Conservation (phyloP, 2,888 invertebrate species). For the Taenaris catops region DNA sequence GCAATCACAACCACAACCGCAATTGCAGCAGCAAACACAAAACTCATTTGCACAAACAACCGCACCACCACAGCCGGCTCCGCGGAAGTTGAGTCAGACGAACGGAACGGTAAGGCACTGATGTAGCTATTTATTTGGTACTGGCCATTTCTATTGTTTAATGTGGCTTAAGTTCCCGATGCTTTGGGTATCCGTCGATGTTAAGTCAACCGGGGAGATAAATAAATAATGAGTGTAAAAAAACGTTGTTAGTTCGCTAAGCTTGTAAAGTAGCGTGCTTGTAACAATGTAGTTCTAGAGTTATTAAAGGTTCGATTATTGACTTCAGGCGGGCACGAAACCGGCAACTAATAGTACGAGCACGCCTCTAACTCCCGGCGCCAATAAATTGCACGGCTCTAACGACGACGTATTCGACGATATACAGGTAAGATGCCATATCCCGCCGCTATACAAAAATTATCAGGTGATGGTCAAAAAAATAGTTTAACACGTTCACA, state of each 20-base stretch:
- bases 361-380: slow-evolving; percentile 63
- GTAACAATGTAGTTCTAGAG: slow-evolving; percentile 12
- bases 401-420: slow-evolving; percentile 70
- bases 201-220: no score
- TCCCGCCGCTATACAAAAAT: slow-evolving; percentile 30
- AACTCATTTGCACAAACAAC: slow-evolving; percentile 23
- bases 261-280: slow-evolving; percentile 12
- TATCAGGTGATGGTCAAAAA: slow-evolving; percentile 63
- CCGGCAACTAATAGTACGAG: slow-evolving; percentile 66
- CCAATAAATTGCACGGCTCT: slow-evolving; percentile 63
- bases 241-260: slow-evolving; percentile 4
- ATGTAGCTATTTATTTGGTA: slow-evolving; percentile 17
- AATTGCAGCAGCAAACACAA: slow-evolving; percentile 33
- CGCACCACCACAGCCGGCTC: slow-evolving; percentile 68
- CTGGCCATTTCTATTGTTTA: slow-evolving; percentile 3
- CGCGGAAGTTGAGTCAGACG: slow-evolving; percentile 65
- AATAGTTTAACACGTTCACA: slow-evolving; percentile 73
- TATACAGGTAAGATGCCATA: slow-evolving; percentile 56
- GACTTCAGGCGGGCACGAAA: slow-evolving; percentile 54
- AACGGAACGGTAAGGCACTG: slow-evolving; percentile 62
- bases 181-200: slow-evolving; percentile 10
- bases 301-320: slow-evolving; percentile 25
- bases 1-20: slow-evolving; percentile 34
- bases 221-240: no score
- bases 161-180: not conserved